Evolutionary conservation across 2,888 invertebrate species (phyloP).

Genomic region (Acronicta leporina): DNA sequence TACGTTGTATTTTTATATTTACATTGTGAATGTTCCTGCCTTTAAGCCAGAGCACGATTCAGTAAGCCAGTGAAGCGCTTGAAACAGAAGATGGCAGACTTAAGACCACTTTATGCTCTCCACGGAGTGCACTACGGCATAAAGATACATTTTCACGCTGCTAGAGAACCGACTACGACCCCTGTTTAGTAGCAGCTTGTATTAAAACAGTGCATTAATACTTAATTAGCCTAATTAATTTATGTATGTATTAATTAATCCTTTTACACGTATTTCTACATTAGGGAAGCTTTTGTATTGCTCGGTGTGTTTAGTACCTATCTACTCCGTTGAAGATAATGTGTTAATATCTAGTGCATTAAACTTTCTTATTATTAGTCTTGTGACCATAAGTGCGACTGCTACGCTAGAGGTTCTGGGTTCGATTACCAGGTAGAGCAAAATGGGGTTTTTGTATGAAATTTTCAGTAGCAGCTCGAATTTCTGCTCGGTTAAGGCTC

Average conservation of each 20-base stretch:
- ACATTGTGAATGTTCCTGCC: conserved; percentile 49
- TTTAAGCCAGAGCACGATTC: conserved; percentile 59
- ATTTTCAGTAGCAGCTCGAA: no score
- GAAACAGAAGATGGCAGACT: conserved; percentile 68
- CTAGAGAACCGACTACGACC: conserved; percentile 40
- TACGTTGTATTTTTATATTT: conserved; percentile 39
- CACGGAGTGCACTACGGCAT: conserved; percentile 74
- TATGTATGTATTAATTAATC: conserved; percentile 17
- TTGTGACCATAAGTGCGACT: no score
- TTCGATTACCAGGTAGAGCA: no score
- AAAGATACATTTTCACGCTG: conserved; percentile 68
- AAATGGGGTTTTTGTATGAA: no score
- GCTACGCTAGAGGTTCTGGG: no score
- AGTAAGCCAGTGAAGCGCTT: conserved; percentile 66
- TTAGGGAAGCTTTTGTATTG: background rate
- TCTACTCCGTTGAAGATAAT: no score
- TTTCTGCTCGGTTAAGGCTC: no score
- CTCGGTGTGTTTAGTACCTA: no score
- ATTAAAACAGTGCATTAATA: conserved; percentile 33
- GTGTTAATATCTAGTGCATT: no score
- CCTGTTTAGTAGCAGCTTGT: conserved; percentile 27
- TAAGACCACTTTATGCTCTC: conserved; percentile 73
- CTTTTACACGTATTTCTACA: conserved; percentile 4
- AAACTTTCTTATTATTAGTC: no score
- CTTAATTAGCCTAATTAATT: conserved; percentile 28